These are phyloP conservation scores for Mythimna ferrago DNA, from an alignment of 2,888 invertebrate species.

Conservation along the genomic window DNA sequence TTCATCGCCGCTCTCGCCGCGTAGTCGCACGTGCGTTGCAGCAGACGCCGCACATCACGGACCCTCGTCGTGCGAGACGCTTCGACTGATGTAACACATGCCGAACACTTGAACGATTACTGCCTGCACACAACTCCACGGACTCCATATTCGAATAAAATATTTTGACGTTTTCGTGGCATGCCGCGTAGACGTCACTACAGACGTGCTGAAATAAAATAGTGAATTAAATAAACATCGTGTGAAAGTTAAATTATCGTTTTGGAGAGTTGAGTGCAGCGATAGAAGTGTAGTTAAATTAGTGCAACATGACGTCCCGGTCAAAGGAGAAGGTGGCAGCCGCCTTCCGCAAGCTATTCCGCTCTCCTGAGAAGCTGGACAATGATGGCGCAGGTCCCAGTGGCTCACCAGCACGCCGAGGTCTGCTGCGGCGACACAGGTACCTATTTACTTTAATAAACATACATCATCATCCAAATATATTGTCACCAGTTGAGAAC, in stretches of 20 bases:
- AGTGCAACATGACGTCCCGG: constrained; percentile 93
- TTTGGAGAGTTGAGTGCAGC: constrained; percentile 73
- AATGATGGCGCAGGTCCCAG: constrained; percentile 92
- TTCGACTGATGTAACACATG: constrained; percentile 73
- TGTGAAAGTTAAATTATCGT: constrained; percentile 70
- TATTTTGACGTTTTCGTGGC: constrained; percentile 76
- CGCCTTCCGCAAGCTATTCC: constrained; percentile 94
- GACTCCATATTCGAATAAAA: constrained; percentile 70
- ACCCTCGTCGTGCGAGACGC: constrained; percentile 75
- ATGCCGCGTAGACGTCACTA: constrained; percentile 74
- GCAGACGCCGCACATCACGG: constrained; percentile 69
- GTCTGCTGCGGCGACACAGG: constrained; percentile 88
- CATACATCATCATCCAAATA: background rate
- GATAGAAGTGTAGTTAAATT: constrained; percentile 71
- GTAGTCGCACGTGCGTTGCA: constrained; percentile 82
- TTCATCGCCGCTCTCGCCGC: constrained; percentile 81
- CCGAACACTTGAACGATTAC: constrained; percentile 58
- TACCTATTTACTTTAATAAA: constrained; percentile 54
- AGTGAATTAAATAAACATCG: constrained; percentile 60
- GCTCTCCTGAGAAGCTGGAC: constrained; percentile 93
- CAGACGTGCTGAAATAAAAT: constrained; percentile 64
- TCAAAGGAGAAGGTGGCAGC: constrained; percentile 96
- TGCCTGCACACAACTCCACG: constrained; percentile 49
- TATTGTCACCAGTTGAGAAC: constrained; percentile 1
- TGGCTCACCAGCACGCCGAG: constrained; percentile 91